phyloP scores from a whole-genome alignment of 2,113 vertebrate species.

The Ranitomeya variabilis region DNA sequence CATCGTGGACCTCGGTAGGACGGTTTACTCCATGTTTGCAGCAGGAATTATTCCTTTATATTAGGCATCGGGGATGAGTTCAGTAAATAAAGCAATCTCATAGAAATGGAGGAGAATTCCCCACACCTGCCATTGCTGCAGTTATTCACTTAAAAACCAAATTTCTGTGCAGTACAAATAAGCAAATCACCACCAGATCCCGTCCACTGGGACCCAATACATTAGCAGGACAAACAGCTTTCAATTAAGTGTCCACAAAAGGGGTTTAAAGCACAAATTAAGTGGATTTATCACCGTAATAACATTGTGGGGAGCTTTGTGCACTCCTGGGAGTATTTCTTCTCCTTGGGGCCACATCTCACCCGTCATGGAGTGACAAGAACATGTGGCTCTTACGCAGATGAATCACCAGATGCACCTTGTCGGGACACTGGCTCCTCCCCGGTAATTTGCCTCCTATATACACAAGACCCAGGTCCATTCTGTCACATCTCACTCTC shows the following conservation, averaged over 20 bases:
- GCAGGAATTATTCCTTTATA: too few relatives aligned
- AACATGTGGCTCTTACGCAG: constrained; percentile 34
- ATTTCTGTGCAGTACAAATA: not conserved
- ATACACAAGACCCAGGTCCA: constrained; percentile 8
- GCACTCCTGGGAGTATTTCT: constrained; percentile 20
- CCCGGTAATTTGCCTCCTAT: not conserved
- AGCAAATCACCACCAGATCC: constrained; percentile 21
- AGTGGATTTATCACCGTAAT: constrained; percentile 59
- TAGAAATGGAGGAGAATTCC: constrained; percentile 19
- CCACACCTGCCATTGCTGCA: not conserved
- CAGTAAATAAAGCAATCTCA: constrained; percentile 6
- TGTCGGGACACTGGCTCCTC: constrained; percentile 1
- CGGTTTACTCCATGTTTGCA: too few relatives aligned
- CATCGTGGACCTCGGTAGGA: too few relatives aligned
- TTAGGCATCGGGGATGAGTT: not conserved
- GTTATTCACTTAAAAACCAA: not conserved
- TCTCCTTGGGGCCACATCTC: not conserved
- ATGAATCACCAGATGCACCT: constrained; percentile 46
- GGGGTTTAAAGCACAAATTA: constrained; percentile 48
- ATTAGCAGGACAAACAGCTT: constrained; percentile 56
- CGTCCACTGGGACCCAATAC: constrained; percentile 12
- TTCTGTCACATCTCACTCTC: constrained; percentile 17
- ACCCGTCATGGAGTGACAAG: not conserved
- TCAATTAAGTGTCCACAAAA: constrained; percentile 57
- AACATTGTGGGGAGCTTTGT: constrained; percentile 26